Evolutionary conservation across 2,797 vertebrate species (phyloP).

Genomic region (Pteronotus mesoamericanus): DNA sequence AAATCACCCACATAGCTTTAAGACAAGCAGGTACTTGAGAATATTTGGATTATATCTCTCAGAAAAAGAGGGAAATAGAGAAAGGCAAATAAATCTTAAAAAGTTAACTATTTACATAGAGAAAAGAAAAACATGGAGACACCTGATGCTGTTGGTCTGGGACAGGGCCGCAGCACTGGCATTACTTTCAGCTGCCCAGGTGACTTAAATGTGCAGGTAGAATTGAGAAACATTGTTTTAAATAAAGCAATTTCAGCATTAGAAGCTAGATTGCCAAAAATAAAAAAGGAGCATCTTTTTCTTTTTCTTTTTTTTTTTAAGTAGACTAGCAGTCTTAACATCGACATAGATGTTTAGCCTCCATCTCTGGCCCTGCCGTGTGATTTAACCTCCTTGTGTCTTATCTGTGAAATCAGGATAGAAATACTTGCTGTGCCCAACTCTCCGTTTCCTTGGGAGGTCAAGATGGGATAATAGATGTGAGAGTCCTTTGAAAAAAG

Average conservation of each 20-base stretch:
- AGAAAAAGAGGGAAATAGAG: background rate
- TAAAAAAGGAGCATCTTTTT: background rate
- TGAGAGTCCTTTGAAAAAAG: slow-evolving; percentile 66
- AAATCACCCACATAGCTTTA: background rate
- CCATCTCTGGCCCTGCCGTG: slow-evolving; percentile 41
- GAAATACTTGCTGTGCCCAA: slow-evolving; percentile 63
- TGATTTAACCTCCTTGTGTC: slow-evolving; percentile 65
- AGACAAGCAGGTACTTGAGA: background rate
- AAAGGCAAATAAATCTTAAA: background rate
- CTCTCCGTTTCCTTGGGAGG: slow-evolving; percentile 66
- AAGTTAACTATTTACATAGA: background rate
- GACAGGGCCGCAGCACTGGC: background rate
- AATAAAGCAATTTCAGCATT: background rate
- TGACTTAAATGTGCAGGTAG: background rate
- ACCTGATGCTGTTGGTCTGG: background rate
- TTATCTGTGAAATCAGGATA: slow-evolving; percentile 68
- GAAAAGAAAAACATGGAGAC: background rate
- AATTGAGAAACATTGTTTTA: background rate
- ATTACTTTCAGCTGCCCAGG: background rate
- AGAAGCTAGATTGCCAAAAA: slow-evolving; percentile 12
- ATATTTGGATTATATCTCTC: background rate
- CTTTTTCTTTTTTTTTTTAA: background rate
- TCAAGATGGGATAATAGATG: slow-evolving; percentile 70
- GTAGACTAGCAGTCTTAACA: slow-evolving; percentile 35
- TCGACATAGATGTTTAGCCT: slow-evolving; percentile 14